Conservation (phyloP, 1,140 invertebrate species). For the Odontomachus brunneus region DNA sequence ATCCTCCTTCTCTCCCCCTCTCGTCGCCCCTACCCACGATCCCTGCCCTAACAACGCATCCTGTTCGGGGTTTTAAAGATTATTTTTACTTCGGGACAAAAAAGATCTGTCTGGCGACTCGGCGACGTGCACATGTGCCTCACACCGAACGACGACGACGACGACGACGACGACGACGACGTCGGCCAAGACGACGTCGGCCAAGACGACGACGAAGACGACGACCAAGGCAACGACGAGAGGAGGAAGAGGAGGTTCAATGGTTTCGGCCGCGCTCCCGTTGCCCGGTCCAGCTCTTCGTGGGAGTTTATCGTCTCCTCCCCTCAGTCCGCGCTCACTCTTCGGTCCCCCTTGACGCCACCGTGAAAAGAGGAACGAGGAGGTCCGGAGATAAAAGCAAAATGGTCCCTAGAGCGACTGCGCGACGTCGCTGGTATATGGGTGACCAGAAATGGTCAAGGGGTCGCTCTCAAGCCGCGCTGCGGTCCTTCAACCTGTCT, state of each 20-base stretch:
- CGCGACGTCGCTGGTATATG: slow-evolving; percentile 58
- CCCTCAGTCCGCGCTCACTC: neutral
- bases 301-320: slow-evolving; percentile 72
- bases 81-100: slow-evolving; percentile 85
- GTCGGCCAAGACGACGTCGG: slow-evolving; percentile 32
- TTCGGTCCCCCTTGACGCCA: slow-evolving; percentile 27
- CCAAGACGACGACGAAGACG: slow-evolving; percentile 49
- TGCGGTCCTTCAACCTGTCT: slow-evolving; percentile 21
- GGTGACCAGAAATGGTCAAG: slow-evolving; percentile 73
- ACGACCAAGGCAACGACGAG: slow-evolving; percentile 43
- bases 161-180: slow-evolving; percentile 49
- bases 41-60: slow-evolving; percentile 79
- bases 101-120: slow-evolving; percentile 85
- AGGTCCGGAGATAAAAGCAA: slow-evolving; percentile 66
- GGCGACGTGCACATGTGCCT: slow-evolving; percentile 80
- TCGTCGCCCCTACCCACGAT: slow-evolving; percentile 23
- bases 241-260: slow-evolving; percentile 44
- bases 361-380: slow-evolving; percentile 18
- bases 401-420: slow-evolving; percentile 64
- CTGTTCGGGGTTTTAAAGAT: slow-evolving; percentile 86
- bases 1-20: slow-evolving; percentile 55
- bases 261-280: slow-evolving; percentile 69
- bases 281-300: slow-evolving; percentile 76
- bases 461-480: slow-evolving; percentile 52
- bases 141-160: slow-evolving; percentile 60